Evolutionary conservation across 2,113 vertebrate genomes (phyloP).

Genomic region (Etheostoma cragini): DNA sequence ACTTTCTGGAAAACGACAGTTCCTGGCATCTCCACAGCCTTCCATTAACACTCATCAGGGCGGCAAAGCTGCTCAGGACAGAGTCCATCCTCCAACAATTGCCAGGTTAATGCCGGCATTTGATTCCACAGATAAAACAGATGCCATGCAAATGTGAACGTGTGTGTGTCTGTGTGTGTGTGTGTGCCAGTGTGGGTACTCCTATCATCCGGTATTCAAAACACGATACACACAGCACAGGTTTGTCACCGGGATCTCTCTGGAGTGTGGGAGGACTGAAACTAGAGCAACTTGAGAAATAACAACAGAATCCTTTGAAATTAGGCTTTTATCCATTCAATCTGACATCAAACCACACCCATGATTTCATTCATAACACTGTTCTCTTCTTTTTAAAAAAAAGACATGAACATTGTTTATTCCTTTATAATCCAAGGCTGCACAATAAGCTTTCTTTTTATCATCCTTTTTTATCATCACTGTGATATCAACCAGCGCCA

Average conservation of each 20-base stretch:
- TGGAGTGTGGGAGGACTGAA: constrained; percentile 18
- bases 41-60: constrained; percentile 41
- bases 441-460: neutral
- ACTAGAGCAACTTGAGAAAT: constrained; percentile 34
- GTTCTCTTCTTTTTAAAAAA: neutral
- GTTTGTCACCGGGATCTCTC: constrained; percentile 33
- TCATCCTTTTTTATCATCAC: no score
- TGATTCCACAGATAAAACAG: constrained; percentile 27
- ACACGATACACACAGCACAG: neutral
- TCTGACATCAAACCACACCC: constrained; percentile 11
- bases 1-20: constrained; percentile 58
- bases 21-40: constrained; percentile 35
- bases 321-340: constrained; percentile 12
- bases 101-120: neutral
- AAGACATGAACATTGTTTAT: constrained; percentile 1
- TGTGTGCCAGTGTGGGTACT: constrained; percentile 1
- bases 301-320: constrained; percentile 46
- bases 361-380: neutral
- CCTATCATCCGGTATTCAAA: constrained; percentile 33
- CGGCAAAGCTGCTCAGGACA: constrained; percentile 36
- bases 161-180: neutral
- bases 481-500: no score
- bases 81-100: constrained; percentile 32
- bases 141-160: neutral
- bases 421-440: neutral